Conservation (phyloP, 2,797 vertebrate genomes). For the Gambelia wislizenii region DNA sequence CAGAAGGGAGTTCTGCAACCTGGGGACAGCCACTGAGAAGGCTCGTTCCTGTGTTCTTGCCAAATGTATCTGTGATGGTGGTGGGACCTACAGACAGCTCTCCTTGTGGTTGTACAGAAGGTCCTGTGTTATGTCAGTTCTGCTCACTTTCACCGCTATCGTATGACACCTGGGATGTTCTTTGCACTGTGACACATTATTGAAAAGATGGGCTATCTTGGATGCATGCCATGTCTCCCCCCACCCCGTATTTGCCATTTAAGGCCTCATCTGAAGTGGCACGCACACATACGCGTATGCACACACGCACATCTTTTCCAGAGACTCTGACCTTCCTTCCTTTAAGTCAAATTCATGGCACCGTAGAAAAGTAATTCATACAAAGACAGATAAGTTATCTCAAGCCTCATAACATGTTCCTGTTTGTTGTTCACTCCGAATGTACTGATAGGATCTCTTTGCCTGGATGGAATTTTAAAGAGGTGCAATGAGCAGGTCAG, state of each 20-base stretch:
- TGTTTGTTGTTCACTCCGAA: constrained; percentile 38
- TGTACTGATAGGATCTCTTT: background rate
- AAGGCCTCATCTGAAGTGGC: background rate
- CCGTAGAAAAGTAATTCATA: constrained; percentile 35
- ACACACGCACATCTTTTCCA: background rate
- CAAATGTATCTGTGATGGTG: too few species aligned
- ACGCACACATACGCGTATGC: too few species aligned
- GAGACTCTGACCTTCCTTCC: constrained; percentile 7
- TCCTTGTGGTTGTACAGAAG: background rate
- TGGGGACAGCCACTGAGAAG: too few species aligned
- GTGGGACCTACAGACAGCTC: too few species aligned
- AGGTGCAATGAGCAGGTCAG: background rate
- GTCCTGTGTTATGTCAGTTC: constrained; percentile 21
- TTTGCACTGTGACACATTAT: constrained; percentile 34
- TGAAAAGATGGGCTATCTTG: constrained; percentile 33
- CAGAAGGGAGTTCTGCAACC: too few species aligned
- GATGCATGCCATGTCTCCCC: constrained; percentile 17
- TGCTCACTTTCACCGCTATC: constrained; percentile 25
- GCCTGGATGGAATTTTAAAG: constrained; percentile 26
- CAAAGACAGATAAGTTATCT: constrained; percentile 50
- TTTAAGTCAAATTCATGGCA: background rate
- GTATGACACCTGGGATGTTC: constrained; percentile 37
- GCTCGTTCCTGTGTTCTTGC: too few species aligned
- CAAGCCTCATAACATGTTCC: accelerated
- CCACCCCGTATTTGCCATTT: constrained; percentile 15